Conservation (phyloP, 2,797 vertebrate species). For the Gobionotothen gibberifrons region DNA sequence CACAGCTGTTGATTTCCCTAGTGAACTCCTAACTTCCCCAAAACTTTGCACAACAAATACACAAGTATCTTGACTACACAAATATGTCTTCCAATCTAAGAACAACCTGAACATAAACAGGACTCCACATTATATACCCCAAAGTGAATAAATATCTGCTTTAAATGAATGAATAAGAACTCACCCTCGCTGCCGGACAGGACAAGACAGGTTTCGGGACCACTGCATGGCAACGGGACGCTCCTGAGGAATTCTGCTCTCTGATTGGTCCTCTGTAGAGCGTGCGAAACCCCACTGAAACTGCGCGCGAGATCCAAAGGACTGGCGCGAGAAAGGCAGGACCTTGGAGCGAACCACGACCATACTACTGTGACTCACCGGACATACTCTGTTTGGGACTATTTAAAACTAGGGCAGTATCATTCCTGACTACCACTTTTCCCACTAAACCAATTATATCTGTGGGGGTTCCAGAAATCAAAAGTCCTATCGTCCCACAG, state of each 20-base stretch:
- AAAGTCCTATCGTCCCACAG: too few species aligned
- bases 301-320: conserved; percentile 60
- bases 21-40: background rate
- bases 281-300: conserved; percentile 41
- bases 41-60: background rate
- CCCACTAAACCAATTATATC: background rate
- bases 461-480: too few species aligned
- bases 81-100: background rate
- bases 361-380: background rate
- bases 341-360: background rate
- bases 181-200: conserved; percentile 52
- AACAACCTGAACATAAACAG: background rate
- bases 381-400: background rate
- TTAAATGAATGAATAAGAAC: conserved; percentile 10
- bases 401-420: background rate
- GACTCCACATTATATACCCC: too few species aligned
- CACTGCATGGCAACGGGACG: conserved; percentile 72
- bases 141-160: background rate
- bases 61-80: too few species aligned
- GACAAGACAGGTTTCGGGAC: conserved; percentile 25
- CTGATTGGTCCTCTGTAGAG: conserved; percentile 63
- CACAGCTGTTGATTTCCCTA: background rate
- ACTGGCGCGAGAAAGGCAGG: conserved; percentile 58
- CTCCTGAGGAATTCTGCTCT: conserved; percentile 17
- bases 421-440: background rate